Base-by-base conservation (phyloP, 2,888 invertebrate species). In the Antitype chi region DNA sequence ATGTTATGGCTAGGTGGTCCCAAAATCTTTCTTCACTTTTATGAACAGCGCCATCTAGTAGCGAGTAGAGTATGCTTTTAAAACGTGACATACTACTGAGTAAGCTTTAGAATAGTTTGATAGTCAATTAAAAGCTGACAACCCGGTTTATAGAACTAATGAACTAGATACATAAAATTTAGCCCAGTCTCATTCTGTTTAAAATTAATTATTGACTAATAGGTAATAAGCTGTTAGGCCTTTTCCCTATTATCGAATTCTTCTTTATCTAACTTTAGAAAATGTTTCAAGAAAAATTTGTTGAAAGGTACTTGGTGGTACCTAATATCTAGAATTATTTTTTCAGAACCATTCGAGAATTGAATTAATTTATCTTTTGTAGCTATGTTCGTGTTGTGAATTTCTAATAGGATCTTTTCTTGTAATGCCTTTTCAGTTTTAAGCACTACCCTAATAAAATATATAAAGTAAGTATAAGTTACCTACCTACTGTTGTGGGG, bases 31-130 rank as follows among this genome's bases (percentile, higher is more conserved):
- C 28, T 69, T 70, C 7, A 23, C 25, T 9, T n/a, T 57, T 32
- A 15, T 32, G 43, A 25, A 63, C 71, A 81, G 64, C 74, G 80
- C 83, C 76, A 80, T 80, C 87, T 87, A 75, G 76, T 67, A 75
- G 25, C 38, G 47, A 80, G 64, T 85, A 72, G 75, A 52, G 13
- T n/a, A 25, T 38, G 28, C 47, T 67, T 49, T 53, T n/a, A 63
- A 28, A 49, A n/a, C 23, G 5, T 38, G 23, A 38, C 52, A 70
- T 55, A 49, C 11, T 28, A 55, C 20, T 32, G 11, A 32, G 11
- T 23, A 32, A 8, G 49, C 28, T 20, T 3, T n/a, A 1, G 13
- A 17, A 52, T 13, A 25, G 8, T 55, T 77, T 49, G 8, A 57
- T 80, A 57, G 23, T 11, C 47, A 53, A 79, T 72, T 57, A 72